Evolutionary conservation across 1,140 invertebrate species (phyloP).

Genomic region (Coelopa frigida): DNA sequence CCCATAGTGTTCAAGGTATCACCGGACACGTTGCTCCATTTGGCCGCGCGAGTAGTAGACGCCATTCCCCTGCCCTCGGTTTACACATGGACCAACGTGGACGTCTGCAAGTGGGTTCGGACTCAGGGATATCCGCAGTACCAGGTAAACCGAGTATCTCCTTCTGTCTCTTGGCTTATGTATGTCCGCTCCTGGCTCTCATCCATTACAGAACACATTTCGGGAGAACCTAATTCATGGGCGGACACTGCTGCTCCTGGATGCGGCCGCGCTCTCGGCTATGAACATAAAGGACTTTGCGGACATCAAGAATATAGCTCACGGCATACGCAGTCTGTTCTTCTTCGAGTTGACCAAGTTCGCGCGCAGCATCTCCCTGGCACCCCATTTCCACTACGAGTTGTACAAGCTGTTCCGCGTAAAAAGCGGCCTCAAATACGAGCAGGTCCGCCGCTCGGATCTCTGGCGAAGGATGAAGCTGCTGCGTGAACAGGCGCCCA

Average conservation of each 20-base stretch:
- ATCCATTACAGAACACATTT: conserved; percentile 28
- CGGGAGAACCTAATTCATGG: conserved; percentile 34
- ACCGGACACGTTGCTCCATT: conserved; percentile 29
- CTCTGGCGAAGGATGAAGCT: conserved; percentile 24
- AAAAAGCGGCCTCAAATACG: conserved; percentile 27
- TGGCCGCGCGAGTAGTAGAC: conserved; percentile 27
- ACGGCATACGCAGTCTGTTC: conserved; percentile 28
- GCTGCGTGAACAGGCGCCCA: conserved; percentile 3
- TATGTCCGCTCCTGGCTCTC: too few species aligned
- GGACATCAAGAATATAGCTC: conserved; percentile 30
- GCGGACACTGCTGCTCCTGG: conserved; percentile 30
- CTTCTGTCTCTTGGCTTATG: too few species aligned
- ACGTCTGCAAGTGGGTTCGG: conserved; percentile 31
- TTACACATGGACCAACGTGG: conserved; percentile 33
- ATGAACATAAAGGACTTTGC: conserved; percentile 36
- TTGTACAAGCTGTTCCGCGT: conserved; percentile 31
- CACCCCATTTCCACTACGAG: conserved; percentile 20
- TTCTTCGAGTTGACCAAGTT: conserved; percentile 24
- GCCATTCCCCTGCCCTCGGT: conserved; percentile 25
- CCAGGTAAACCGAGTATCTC: conserved; percentile 20
- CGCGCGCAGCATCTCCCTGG: conserved; percentile 12
- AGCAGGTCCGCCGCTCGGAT: conserved; percentile 29
- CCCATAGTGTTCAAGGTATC: conserved; percentile 26
- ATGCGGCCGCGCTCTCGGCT: conserved; percentile 29
- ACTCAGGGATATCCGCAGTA: conserved; percentile 34